These are phyloP conservation scores for Ammospiza caudacuta DNA, from an alignment of 2,113 vertebrate genomes.

Conservation along the genomic window DNA sequence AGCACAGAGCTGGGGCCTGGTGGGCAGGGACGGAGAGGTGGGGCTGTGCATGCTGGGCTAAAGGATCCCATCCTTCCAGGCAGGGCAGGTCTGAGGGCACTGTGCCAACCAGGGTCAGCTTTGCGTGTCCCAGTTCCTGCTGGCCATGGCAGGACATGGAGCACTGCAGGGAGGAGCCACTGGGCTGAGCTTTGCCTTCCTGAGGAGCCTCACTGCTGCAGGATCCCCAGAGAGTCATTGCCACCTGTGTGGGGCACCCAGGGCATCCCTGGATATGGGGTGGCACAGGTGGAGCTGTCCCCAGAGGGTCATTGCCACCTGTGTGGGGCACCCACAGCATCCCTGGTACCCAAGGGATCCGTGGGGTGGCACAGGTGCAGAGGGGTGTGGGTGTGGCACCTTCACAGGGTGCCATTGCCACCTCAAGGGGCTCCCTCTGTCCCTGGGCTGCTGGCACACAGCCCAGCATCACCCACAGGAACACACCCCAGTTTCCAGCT, in stretches of 20 bases:
- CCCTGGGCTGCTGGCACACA: not conserved
- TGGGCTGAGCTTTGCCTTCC: not conserved
- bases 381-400: not conserved
- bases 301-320: not conserved
- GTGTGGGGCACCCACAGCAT: not conserved
- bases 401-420: not conserved
- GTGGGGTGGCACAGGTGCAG: not conserved
- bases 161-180: not conserved
- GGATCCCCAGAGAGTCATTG: not conserved
- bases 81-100: not conserved
- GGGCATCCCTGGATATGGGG: no score
- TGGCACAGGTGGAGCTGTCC: not conserved
- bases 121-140: not conserved
- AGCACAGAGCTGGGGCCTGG: not conserved
- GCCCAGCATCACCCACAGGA: not conserved
- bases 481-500: not conserved
- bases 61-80: not conserved
- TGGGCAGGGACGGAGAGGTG: constrained; percentile 3
- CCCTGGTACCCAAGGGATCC: rapidly evolving
- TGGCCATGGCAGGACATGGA: not conserved
- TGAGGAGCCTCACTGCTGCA: not conserved
- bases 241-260: not conserved
- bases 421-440: not conserved
- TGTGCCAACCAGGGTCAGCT: not conserved
- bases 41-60: constrained; percentile 53